Evolutionary conservation across 2,113 vertebrate species (phyloP).

Genomic region (Rhinopomastus cyanomelas): DNA sequence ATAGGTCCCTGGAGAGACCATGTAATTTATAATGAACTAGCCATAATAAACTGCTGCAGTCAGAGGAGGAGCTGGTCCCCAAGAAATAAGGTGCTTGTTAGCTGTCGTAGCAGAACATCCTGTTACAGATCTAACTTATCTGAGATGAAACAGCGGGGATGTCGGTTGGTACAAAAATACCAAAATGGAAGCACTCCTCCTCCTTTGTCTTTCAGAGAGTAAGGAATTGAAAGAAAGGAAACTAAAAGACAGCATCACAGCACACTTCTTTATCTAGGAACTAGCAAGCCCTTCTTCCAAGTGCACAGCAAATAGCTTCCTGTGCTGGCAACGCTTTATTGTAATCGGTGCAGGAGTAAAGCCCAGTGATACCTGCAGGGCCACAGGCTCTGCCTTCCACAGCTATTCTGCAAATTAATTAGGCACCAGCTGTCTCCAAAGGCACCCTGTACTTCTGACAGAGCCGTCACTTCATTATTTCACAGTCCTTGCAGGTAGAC

Average conservation of each 20-base stretch:
- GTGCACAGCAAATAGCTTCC: not conserved
- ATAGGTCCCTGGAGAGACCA: constrained; percentile 44
- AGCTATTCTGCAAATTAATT: not conserved
- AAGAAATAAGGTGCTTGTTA: not conserved
- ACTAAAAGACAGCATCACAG: not conserved
- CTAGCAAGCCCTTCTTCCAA: not conserved
- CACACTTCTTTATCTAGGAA: not conserved
- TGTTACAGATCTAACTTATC: not conserved
- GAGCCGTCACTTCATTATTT: not conserved
- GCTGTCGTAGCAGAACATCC: not conserved
- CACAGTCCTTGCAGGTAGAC: not conserved
- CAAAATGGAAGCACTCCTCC: not conserved
- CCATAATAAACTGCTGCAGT: constrained; percentile 36
- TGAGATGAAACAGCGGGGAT: not conserved
- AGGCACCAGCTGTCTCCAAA: constrained; percentile 14
- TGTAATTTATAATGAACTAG: constrained; percentile 60
- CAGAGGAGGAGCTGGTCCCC: constrained; percentile 24
- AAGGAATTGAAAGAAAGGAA: not conserved
- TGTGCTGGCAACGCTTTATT: not conserved
- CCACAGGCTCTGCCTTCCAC: not conserved
- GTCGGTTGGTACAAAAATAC: not conserved
- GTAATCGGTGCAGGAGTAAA: not conserved
- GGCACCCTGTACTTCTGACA: not conserved
- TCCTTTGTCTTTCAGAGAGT: not conserved
- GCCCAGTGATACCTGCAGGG: not conserved